These are phyloP conservation scores for Pteronotus mesoamericanus DNA, from an alignment of 2,797 vertebrate genomes.

Conservation along the genomic window DNA sequence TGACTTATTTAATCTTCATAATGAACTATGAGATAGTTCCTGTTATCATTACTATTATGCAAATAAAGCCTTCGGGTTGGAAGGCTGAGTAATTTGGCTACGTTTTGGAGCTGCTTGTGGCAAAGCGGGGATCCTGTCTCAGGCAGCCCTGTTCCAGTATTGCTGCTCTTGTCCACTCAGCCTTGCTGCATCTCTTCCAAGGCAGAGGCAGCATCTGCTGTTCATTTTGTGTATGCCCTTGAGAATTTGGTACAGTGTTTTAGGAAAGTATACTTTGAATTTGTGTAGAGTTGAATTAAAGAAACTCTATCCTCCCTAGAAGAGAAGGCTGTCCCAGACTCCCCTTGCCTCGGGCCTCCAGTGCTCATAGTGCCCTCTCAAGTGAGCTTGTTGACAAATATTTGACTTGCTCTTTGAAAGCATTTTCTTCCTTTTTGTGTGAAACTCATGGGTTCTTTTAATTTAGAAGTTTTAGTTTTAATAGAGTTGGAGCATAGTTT, in stretches of 20 bases:
- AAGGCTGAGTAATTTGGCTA: not conserved
- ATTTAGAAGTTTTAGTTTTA: conserved; percentile 45
- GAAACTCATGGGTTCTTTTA: conserved; percentile 54
- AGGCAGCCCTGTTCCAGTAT: not conserved
- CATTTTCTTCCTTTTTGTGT: not conserved
- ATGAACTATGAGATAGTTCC: not conserved
- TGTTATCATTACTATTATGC: not conserved
- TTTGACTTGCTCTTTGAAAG: not conserved
- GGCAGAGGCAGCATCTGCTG: not conserved
- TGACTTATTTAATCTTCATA: not conserved
- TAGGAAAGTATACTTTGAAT: not conserved
- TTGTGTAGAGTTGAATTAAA: not conserved
- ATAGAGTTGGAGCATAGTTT: conserved; percentile 8
- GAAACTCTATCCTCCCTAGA: not conserved
- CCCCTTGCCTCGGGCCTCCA: not conserved
- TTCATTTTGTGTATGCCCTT: not conserved
- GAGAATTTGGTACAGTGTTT: not conserved
- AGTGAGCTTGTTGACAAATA: not conserved
- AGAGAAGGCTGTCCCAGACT: not conserved
- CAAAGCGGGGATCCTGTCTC: not conserved
- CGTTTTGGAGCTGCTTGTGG: not conserved
- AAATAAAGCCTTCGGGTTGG: not conserved
- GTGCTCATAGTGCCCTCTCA: no score
- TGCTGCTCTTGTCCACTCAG: not conserved
- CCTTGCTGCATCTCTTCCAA: not conserved